Percentiles rank a stretch among this genome's conserved stretches.
Conservation (phyloP, 2,113 vertebrate species). For the Zosterops lateralis region DNA sequence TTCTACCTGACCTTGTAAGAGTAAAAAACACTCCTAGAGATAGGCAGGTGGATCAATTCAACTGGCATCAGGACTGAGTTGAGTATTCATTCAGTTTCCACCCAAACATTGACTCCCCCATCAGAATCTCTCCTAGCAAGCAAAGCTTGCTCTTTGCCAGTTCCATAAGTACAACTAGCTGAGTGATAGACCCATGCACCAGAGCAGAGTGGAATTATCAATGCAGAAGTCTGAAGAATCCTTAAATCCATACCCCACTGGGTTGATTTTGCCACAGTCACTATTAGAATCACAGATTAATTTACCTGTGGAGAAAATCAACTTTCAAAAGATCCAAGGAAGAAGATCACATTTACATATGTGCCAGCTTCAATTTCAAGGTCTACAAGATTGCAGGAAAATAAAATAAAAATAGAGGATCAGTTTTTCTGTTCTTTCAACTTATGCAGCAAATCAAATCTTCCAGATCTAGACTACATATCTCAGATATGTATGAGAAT, state of each 20-base stretch:
- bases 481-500: constrained; percentile 25
- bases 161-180: neutral
- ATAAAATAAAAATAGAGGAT: constrained; percentile 50
- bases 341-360: constrained; percentile 55
- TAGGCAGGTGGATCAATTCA: neutral
- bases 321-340: constrained; percentile 42
- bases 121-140: neutral
- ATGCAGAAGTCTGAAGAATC: neutral
- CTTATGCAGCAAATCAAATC: constrained; percentile 47
- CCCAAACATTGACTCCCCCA: neutral
- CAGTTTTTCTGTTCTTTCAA: constrained; percentile 18
- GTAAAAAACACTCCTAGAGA: neutral
- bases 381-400: constrained; percentile 37
- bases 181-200: neutral
- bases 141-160: neutral
- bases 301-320: constrained; percentile 48
- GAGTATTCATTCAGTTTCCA: neutral
- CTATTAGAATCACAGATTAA: constrained; percentile 29
- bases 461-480: constrained; percentile 11
- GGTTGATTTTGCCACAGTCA: constrained; percentile 9
- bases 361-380: constrained; percentile 63
- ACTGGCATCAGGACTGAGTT: neutral
- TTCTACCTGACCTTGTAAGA: neutral
- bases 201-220: constrained; percentile 11
- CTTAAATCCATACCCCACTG: neutral